Evolutionary conservation across 1,140 invertebrate species (phyloP).

Genomic region (Drosophila ananassae): DNA sequence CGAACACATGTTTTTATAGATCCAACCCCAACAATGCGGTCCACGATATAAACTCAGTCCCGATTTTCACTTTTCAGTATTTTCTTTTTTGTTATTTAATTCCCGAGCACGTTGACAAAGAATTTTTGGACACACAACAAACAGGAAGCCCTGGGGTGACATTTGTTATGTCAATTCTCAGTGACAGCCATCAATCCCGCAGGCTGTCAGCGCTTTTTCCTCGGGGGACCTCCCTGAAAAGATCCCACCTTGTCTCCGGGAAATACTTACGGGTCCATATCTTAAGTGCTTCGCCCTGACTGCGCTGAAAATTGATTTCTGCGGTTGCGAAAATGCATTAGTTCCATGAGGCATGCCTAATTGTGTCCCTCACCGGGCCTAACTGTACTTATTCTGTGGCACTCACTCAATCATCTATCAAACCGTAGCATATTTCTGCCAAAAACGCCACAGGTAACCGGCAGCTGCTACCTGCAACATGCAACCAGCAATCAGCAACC

Average conservation of each 20-base stretch:
- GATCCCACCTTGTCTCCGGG: conserved; percentile 45
- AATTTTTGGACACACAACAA: conserved; percentile 68
- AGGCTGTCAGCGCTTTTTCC: conserved; percentile 43
- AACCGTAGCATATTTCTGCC: conserved; percentile 49
- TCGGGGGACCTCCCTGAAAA: conserved; percentile 45
- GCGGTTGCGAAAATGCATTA: conserved; percentile 66
- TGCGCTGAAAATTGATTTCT: conserved; percentile 67
- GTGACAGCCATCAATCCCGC: conserved; percentile 76
- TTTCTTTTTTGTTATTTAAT: conserved; percentile 36
- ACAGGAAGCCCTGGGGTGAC: conserved; percentile 56
- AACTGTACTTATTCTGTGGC: conserved; percentile 36
- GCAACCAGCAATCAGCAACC: conserved; percentile 52
- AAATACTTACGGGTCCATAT: conserved; percentile 24
- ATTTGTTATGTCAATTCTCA: conserved; percentile 79
- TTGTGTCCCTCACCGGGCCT: conserved; percentile 35
- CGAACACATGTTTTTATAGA: conserved; percentile 58
- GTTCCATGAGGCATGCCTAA: conserved; percentile 64
- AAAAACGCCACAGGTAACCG: conserved; percentile 54
- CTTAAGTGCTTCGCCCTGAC: conserved; percentile 54
- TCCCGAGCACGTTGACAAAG: conserved; percentile 70
- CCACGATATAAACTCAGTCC: conserved; percentile 7
- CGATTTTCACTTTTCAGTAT: conserved; percentile 42
- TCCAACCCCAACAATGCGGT: conserved; percentile 46
- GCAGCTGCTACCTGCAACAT: conserved; percentile 39
- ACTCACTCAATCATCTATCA: conserved; percentile 63